These are phyloP conservation scores for Lagenorhynchus albirostris DNA, from an alignment of 2,113 vertebrate species.

Conservation along the genomic window DNA sequence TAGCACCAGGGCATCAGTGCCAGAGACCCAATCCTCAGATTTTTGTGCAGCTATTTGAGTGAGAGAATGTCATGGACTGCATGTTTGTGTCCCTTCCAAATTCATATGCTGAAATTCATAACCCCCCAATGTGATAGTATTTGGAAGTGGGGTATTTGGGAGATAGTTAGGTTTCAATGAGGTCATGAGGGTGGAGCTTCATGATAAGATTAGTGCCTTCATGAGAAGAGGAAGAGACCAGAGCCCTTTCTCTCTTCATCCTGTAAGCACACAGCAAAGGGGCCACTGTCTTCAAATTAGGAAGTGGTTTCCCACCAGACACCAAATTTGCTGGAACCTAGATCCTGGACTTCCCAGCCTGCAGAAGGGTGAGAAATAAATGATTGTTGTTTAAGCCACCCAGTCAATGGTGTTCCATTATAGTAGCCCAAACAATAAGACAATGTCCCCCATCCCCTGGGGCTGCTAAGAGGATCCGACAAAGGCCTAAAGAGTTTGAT, in stretches of 20 bases:
- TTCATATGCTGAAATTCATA: neutral
- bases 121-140: fast-evolving
- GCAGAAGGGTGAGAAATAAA: neutral
- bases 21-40: neutral
- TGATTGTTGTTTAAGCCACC: fast-evolving
- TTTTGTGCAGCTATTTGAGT: neutral
- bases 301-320: neutral
- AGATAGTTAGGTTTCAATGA: neutral
- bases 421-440: neutral
- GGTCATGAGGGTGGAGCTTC: no score
- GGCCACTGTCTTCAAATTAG: neutral
- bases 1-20: neutral
- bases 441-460: neutral
- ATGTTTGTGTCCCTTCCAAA: neutral
- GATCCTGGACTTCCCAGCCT: neutral
- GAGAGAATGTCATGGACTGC: neutral
- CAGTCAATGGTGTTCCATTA: fast-evolving
- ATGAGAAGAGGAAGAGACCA: neutral
- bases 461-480: neutral
- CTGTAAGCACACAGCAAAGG: no score
- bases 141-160: neutral
- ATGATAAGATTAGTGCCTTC: neutral
- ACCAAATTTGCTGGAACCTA: fast-evolving
- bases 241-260: neutral
- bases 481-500: neutral